Evolutionary conservation across 2,113 vertebrate genomes (phyloP).

Genomic region (Mohoua ochrocephala): DNA sequence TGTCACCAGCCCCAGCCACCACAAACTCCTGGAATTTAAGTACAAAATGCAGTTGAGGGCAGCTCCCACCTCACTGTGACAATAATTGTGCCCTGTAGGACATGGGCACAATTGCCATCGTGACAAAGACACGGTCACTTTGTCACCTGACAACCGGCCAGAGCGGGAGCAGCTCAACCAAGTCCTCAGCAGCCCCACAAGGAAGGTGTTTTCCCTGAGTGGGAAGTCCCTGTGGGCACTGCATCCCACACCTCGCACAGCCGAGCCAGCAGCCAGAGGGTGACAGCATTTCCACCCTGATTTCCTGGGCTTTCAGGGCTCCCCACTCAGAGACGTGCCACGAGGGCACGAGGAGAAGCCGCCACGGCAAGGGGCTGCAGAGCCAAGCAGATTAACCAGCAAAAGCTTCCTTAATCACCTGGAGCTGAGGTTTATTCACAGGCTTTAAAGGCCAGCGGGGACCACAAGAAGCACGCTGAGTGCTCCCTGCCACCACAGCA

Average conservation of each 20-base stretch:
- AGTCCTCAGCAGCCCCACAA: neutral
- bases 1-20: neutral
- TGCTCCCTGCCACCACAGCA: fast-evolving
- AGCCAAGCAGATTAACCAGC: neutral
- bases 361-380: neutral
- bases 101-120: fast-evolving
- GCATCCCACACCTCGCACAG: fast-evolving
- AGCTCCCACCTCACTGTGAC: neutral
- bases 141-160: fast-evolving
- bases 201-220: neutral
- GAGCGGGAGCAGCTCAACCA: neutral
- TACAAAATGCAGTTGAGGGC: fast-evolving
- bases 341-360: neutral
- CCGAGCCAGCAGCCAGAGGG: fast-evolving
- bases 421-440: neutral
- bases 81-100: neutral
- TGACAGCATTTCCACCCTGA: neutral
- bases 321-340: neutral
- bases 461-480: neutral
- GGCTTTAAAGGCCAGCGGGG: neutral
- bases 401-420: slow-evolving; percentile 17
- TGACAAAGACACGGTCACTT: fast-evolving
- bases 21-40: neutral
- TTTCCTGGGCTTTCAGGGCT: neutral
- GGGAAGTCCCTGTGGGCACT: neutral